Base-by-base conservation (phyloP, 2,113 vertebrate species). In the Eublepharis macularius region DNA sequence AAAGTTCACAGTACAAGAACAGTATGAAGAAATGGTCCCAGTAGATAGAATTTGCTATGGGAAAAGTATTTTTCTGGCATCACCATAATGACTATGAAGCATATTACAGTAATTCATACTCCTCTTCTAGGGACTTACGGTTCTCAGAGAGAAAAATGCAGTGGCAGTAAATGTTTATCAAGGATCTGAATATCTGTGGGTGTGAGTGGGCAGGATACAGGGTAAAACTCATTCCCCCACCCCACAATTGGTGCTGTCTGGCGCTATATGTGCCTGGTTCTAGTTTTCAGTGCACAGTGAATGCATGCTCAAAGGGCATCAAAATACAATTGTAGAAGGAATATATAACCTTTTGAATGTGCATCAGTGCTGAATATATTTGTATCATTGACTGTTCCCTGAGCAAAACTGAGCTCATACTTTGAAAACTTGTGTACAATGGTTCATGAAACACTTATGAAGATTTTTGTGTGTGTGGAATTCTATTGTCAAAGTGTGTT, bases 281-380 rank as follows among this genome's bases (percentile, higher is more conserved):
- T 65, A 65, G 24, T 66, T 66, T 66, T 66, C 32, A 6, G 6
- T 5, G 32, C 32, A 66, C 65, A 9, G n/a, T 66, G 9, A n/a
- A n/a, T n/a, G n/a, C n/a, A n/a, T n/a, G n/a, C n/a, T n/a, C n/a
- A n/a, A n/a, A n/a, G n/a, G n/a, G n/a, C n/a, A n/a, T n/a, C n/a
- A n/a, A n/a, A n/a, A n/a, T n/a, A n/a, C n/a, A n/a, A n/a, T n/a
- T 60, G 79, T 13, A 86, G 87, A 91, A 21, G 43, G 19, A 75
- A 86, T 68, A 2, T 11, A 13, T 47, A 80, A 29, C 45, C 63
- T 86, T 87, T 10, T 80, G 3, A 81, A 87, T 87, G 72, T 79
- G 29, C 69, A 87, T 26, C 21, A 21, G 34, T 14, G 9, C 17
- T 49, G 16, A 68, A 36, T 54, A 45, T 36, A 45, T 32, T 16